phyloP scores from a whole-genome alignment of 1,140 invertebrate genomes.

The Aradophagus sp. region DNA sequence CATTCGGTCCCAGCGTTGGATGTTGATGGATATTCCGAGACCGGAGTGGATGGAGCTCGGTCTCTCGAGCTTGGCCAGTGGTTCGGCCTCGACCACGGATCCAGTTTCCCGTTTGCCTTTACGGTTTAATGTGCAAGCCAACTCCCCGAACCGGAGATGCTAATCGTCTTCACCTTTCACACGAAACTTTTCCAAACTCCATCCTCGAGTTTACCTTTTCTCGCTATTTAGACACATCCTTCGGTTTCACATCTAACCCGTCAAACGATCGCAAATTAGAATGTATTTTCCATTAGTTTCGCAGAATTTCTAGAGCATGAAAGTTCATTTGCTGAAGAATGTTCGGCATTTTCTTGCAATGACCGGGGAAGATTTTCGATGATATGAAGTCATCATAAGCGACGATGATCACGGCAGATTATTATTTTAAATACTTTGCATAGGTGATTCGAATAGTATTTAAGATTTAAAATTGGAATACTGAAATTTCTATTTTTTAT shows the following conservation, averaged over 20 bases:
- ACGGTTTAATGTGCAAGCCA: slow-evolving; percentile 29
- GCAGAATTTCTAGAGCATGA: not conserved
- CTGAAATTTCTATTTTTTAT: no score
- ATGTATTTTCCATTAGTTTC: slow-evolving; percentile 19
- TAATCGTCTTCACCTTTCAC: slow-evolving; percentile 57
- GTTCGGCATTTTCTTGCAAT: slow-evolving; percentile 7
- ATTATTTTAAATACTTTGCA: no score
- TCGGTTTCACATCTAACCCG: slow-evolving; percentile 35
- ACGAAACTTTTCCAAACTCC: slow-evolving; percentile 46
- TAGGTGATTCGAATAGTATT: no score
- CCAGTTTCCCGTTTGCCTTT: slow-evolving; percentile 52
- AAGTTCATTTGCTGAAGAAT: slow-evolving; percentile 1
- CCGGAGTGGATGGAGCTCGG: slow-evolving; percentile 31
- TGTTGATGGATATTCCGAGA: slow-evolving; percentile 53
- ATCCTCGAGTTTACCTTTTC: slow-evolving; percentile 38
- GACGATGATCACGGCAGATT: no score
- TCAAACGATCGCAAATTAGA: slow-evolving; percentile 37
- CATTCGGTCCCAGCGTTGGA: slow-evolving; percentile 28
- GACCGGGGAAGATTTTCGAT: no score
- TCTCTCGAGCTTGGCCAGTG: slow-evolving; percentile 29
- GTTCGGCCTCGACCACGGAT: slow-evolving; percentile 46
- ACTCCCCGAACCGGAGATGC: slow-evolving; percentile 53
- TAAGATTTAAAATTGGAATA: no score
- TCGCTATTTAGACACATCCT: slow-evolving; percentile 37
- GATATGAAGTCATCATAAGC: no score